A percentile compares a stretch with the other conserved stretches of the same genome.
These are phyloP conservation scores for Eurytoma californica DNA, from an alignment of 2,888 invertebrate species.

Conservation along the genomic window DNA sequence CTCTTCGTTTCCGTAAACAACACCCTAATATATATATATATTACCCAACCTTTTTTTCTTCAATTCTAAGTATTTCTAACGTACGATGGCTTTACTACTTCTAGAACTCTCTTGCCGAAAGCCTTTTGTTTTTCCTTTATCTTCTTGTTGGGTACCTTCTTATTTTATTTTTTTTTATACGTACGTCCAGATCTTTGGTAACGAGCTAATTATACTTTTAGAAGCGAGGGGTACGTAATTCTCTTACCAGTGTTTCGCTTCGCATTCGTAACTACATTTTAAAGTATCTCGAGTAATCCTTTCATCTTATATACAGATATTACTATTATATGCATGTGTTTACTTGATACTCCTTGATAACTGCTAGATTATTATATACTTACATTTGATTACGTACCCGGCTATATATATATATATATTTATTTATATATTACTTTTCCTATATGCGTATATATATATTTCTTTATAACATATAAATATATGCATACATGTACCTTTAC, in stretches of 20 bases:
- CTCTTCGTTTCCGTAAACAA: neutral
- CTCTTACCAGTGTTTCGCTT: conserved; percentile 70
- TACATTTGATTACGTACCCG: conserved; percentile 51
- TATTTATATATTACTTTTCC: conserved; percentile 5
- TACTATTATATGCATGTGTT: conserved; percentile 64
- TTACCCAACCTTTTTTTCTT: neutral
- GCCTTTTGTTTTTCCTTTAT: too few species aligned
- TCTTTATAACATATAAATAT: conserved; percentile 21
- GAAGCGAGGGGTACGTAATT: conserved; percentile 70
- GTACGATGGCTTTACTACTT: too few species aligned
- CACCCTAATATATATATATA: too few species aligned
- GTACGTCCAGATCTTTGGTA: conserved; percentile 3
- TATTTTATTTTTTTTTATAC: neutral
- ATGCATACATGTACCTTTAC: conserved; percentile 43
- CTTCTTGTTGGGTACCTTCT: too few species aligned
- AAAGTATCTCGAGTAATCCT: conserved; percentile 62
- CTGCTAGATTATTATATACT: conserved; percentile 22
- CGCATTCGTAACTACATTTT: conserved; percentile 66
- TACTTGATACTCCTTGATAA: conserved; percentile 63
- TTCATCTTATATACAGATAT: conserved; percentile 15
- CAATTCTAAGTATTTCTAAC: too few species aligned
- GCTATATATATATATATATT: conserved; percentile 32
- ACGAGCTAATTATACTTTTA: conserved; percentile 15
- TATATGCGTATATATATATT: conserved; percentile 27
- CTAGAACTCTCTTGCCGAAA: too few species aligned